Evolutionary conservation across 35 echinoderm and acorn worm species (phyloP).

Genomic region (Apostichopus japonicus): DNA sequence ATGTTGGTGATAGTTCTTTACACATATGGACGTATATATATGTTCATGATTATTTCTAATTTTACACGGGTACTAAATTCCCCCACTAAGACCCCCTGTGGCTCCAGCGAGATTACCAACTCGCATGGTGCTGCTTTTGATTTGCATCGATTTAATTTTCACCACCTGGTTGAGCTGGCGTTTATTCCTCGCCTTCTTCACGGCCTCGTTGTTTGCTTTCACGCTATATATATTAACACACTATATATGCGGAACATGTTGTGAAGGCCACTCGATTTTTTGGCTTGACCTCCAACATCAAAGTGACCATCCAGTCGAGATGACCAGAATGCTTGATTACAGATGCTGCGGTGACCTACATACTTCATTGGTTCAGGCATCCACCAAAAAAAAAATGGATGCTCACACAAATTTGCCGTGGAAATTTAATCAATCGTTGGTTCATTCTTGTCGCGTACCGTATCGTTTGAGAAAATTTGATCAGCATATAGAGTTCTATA

Average conservation of each 20-base stretch:
- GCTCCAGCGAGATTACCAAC: neutral
- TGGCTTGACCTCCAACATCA: neutral
- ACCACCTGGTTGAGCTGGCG: neutral
- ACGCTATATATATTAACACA: neutral
- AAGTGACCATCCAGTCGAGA: neutral
- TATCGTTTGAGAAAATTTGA: no score
- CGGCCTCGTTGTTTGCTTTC: neutral
- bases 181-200: neutral
- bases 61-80: neutral
- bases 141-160: neutral
- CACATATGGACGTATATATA: no score
- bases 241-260: neutral
- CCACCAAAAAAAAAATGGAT: no score
- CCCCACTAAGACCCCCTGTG: neutral
- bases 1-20: no score
- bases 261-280: neutral
- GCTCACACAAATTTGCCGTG: no score
- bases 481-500: no score
- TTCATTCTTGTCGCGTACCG: no score
- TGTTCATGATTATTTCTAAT: no score
- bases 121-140: neutral
- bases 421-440: no score
- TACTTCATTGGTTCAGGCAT: neutral
- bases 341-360: neutral
- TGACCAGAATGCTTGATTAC: neutral